Base-by-base conservation (phyloP, 2,113 vertebrate genomes). In the Sialia sialis region DNA sequence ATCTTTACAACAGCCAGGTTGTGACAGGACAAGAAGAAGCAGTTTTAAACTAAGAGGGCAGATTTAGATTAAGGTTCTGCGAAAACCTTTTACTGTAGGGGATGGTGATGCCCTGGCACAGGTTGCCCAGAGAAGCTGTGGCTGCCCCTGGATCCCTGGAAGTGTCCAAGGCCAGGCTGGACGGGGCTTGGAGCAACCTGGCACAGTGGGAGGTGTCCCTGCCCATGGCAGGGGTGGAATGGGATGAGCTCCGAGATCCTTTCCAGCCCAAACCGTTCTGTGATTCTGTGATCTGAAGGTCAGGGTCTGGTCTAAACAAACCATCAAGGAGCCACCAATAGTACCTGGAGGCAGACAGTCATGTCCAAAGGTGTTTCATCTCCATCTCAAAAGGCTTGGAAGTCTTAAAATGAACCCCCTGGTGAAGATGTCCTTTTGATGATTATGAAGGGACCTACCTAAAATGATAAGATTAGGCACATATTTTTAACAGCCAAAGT, bases 1-100 rank as follows among this genome's bases (percentile, higher is more conserved):
- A 48, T 15, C 20, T 41, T 41, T 16, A 19, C 30, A 19, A 19
- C 0, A 0, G 63, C 7, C 14, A 60, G 10, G 17, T 2, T 32
- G 14, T 16, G 62, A 48, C 34, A 54, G 46, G 39, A 19, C 34
- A 69, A 27, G 34, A 16, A 30, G 48, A 14, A 41, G 13, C 3
- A 52, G 30, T 18, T 89, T 62, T 23, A 41, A 75, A 30, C 9
- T 19, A 36, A 68, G 55, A 30, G 20, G 16, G n/a, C 9, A 67
- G 29, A 26, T 68, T 54, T 46, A 46, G n/a, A 26, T 34, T 16
- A 34, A 34, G 20, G 32, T 60, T 66, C 34, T 16, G 48, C 25
- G 19, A 48, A 39, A 15, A 13, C 0, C 4, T 48, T 34, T 48
- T 48, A 4, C 39, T 55, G 20, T 41, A 30, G 25, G 48, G 11